These are phyloP conservation scores for Fragum fragum DNA, from an alignment of 2,888 invertebrate species.

Conservation along the genomic window DNA sequence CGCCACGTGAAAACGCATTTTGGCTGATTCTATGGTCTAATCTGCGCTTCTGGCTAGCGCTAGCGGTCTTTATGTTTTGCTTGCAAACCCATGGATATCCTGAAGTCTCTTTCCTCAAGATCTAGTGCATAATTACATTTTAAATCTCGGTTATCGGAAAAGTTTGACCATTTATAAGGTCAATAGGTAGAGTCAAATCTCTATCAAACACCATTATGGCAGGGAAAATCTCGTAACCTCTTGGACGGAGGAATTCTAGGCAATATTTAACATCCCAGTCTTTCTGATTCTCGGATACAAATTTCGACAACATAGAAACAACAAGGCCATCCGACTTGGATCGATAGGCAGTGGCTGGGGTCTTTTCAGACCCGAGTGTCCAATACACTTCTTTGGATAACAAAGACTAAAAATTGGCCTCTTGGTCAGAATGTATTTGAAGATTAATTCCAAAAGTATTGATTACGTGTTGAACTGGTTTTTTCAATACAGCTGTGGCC, in stretches of 20 bases:
- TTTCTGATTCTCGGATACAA: constrained; percentile 24
- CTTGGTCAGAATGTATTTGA: constrained; percentile 27
- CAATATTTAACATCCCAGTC: constrained; percentile 33
- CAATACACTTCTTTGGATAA: constrained; percentile 11
- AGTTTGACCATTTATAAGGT: not conserved
- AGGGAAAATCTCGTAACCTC: not conserved
- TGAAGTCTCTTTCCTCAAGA: not conserved
- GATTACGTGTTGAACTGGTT: not conserved
- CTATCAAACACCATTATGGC: constrained; percentile 1
- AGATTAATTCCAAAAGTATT: constrained; percentile 7
- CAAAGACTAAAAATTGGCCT: constrained; percentile 11
- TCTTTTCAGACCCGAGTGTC: constrained; percentile 22
- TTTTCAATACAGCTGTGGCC: not conserved
- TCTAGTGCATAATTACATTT: too few relatives aligned
- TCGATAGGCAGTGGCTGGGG: too few relatives aligned
- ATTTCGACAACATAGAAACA: constrained; percentile 30
- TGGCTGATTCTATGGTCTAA: not conserved
- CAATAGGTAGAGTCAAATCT: not conserved
- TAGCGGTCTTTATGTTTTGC: not conserved
- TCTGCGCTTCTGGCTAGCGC: not conserved
- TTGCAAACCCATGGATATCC: not conserved
- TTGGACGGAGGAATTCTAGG: too few relatives aligned
- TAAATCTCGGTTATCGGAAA: not conserved
- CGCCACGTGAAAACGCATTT: constrained; percentile 1
- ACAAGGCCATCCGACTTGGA: constrained; percentile 23